Evolutionary conservation across 2,888 invertebrate species (phyloP).

Genomic region (Oscheius sp.): DNA sequence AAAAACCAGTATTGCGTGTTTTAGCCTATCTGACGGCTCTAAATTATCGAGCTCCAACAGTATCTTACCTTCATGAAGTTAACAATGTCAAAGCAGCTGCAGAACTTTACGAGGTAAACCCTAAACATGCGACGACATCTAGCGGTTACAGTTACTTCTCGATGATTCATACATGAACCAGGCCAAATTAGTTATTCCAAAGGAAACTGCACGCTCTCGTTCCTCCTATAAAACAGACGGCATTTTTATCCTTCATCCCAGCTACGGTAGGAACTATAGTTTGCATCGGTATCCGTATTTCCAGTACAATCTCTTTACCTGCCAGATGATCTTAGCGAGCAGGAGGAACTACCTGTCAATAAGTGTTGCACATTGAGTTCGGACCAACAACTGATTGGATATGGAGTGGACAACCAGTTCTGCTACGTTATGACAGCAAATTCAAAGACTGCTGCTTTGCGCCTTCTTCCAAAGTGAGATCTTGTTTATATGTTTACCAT

Average conservation of each 20-base stretch:
- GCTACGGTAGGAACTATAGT: not conserved
- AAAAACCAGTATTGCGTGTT: no score
- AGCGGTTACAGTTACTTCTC: not conserved
- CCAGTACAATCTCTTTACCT: constrained; percentile 27
- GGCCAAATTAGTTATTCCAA: constrained; percentile 8
- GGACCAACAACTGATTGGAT: constrained; percentile 15
- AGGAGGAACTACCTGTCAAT: constrained; percentile 4
- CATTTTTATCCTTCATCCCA: constrained; percentile 25
- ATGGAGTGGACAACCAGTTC: constrained; percentile 5
- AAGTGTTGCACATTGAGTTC: not conserved
- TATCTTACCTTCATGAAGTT: constrained; percentile 13
- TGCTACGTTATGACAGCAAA: constrained; percentile 25
- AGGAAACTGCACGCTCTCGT: not conserved
- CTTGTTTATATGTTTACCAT: not conserved
- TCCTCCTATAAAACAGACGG: constrained; percentile 20
- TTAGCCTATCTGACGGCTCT: constrained; percentile 10
- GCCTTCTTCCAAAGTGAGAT: constrained; percentile 22
- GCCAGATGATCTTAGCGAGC: constrained; percentile 6
- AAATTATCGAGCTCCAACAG: constrained; percentile 2
- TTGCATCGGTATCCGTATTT: not conserved
- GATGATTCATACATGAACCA: constrained; percentile 26
- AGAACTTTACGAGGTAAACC: no score
- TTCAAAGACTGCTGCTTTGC: constrained; percentile 6
- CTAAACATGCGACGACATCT: not conserved
- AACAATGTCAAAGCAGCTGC: not conserved